Evolutionary conservation across 1,140 invertebrate genomes (phyloP), one percentile per base, ranked within the genome.

Genomic region (Tigriopus japonicus): DNA sequence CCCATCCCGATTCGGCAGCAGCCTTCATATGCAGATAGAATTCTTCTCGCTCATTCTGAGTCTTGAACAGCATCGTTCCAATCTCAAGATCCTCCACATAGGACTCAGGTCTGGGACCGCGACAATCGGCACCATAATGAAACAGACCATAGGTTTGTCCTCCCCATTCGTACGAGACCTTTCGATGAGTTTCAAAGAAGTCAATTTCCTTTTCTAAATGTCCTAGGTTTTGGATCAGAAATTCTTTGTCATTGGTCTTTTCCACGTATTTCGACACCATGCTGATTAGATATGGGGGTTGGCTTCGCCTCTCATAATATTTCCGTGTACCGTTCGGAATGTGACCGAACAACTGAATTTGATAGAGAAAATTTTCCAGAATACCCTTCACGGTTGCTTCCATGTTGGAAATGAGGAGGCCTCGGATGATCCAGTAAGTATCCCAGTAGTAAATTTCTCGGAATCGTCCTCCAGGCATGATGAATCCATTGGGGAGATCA

Each of bases 401-500:
- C 88, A 94, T 93, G 68, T 88, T 84, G 0, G 84, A 90, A 1
- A 85, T 69, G 0, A 93, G 69, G 0, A 94, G 72, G 1, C 90
- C 90, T 64, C 85, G 81, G 51, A 94, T 75, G 45, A 93, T 90
- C 89, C 89, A 94, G 68, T 89, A 94, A 0, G 89, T 87, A 68
- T 94, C 89, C 89, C 90, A 95, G 69, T 94, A 94, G 70, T 93
- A 95, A 68, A 92, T 86, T 69, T 89, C 86, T 6, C 70, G 65
- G 69, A 95, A 95, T 56, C 90, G 73, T 9, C 89, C 90, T 42
- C 91, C 91, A 24, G 91, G 91, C 0, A 94, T 82, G 64, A 95
- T 89, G 17, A 93, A 85, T 0, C 87, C 85, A 71, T 94, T 78
- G 0, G 87, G 82, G 6, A 93, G 82, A 65, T 89, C 88, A 54